Percentiles rank a stretch among this genome's conserved stretches.
These are phyloP conservation scores for Thyatira batis DNA, from an alignment of 2,888 invertebrate genomes.

Conservation along the genomic window DNA sequence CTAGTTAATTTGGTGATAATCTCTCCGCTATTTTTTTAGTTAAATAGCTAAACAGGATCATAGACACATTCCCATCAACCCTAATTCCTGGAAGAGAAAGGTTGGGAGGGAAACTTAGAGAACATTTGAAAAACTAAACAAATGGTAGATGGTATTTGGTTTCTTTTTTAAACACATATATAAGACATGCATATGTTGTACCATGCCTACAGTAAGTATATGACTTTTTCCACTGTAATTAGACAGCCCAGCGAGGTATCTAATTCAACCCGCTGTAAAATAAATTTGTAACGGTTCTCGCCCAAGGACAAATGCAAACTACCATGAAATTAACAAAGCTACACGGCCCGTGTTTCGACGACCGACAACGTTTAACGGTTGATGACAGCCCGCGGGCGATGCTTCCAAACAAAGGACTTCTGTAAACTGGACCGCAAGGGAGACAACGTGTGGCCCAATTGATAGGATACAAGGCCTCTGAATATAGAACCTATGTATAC, in stretches of 20 bases:
- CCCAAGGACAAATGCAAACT: constrained; percentile 61
- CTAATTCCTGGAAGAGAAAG: no score
- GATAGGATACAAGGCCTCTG: constrained; percentile 2
- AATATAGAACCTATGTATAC: no score
- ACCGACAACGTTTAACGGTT: constrained; percentile 61
- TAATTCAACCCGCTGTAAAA: constrained; percentile 46
- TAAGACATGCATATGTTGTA: no score
- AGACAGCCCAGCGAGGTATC: constrained; percentile 17
- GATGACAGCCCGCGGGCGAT: constrained; percentile 68
- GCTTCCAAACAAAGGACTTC: constrained; percentile 64
- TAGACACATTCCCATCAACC: no score
- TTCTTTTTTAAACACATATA: no score
- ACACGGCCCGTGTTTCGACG: constrained; percentile 44
- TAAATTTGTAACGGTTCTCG: constrained; percentile 47
- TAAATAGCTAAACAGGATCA: no score
- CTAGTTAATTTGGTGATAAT: no score
- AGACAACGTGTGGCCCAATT: constrained; percentile 35
- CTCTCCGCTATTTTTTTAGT: no score
- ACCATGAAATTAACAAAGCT: constrained; percentile 72
- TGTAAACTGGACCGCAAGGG: constrained; percentile 65
- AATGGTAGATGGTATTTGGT: no score
- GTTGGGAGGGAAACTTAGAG: no score
- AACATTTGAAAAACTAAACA: no score
- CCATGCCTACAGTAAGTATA: not conserved
- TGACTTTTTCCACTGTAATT: constrained; percentile 9